Conservation (phyloP, 92 coral and sea anemone genomes). For the Scolanthus callimorphus region DNA sequence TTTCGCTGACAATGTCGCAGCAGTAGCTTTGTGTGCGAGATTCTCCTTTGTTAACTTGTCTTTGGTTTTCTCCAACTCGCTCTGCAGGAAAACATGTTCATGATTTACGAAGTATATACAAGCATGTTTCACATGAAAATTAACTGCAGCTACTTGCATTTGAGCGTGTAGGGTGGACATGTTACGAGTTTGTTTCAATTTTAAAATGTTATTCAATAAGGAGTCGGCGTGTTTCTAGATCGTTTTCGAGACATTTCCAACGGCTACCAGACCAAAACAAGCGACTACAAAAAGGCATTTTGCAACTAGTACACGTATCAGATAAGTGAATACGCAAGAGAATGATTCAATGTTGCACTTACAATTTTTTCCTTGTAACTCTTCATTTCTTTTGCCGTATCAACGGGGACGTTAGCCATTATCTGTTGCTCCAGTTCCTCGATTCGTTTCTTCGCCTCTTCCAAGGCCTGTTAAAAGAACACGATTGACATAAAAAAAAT, state of each 20-base stretch:
- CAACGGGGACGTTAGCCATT: conserved; percentile 85
- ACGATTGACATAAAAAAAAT: too few relatives aligned
- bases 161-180: too few relatives aligned
- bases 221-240: too few relatives aligned
- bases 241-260: too few relatives aligned
- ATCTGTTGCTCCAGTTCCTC: conserved; percentile 81
- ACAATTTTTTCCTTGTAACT: conserved; percentile 82
- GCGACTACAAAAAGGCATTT: too few relatives aligned
- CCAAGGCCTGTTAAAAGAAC: conserved; percentile 48
- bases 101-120: too few relatives aligned
- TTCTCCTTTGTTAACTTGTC: conserved; percentile 66
- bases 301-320: too few relatives aligned
- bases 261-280: neutral
- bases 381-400: conserved; percentile 87
- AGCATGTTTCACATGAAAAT: too few relatives aligned
- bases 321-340: too few relatives aligned
- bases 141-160: too few relatives aligned
- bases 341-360: conserved; percentile 5
- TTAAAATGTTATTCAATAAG: too few relatives aligned
- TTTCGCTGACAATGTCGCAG: conserved; percentile 73
- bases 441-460: conserved; percentile 73
- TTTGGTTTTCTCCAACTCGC: conserved; percentile 63
- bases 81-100: conserved; percentile 44
- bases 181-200: too few relatives aligned
- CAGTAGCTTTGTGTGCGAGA: conserved; percentile 60